Evolutionary conservation across 2,888 invertebrate species (phyloP).

Genomic region (Drosophila paranaensis): DNA sequence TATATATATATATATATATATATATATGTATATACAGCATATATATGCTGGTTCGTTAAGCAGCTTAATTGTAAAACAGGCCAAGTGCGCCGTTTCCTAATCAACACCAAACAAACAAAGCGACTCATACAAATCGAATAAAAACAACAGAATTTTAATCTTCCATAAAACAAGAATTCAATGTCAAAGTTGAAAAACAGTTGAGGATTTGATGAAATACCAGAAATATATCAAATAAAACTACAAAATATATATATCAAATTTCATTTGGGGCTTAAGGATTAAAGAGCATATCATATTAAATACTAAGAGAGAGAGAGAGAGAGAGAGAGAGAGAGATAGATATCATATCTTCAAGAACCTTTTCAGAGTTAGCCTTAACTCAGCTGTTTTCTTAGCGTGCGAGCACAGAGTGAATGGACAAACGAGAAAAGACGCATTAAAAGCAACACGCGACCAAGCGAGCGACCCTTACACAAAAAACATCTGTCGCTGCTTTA

Average conservation of each 20-base stretch:
- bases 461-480: slow-evolving; percentile 44
- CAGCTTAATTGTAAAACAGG: slow-evolving; percentile 63
- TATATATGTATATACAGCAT: neutral
- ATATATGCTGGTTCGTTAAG: slow-evolving; percentile 58
- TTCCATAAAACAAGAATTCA: slow-evolving; percentile 3
- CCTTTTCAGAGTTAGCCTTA: too few species aligned
- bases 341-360: neutral
- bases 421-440: slow-evolving; percentile 42
- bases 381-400: too few species aligned
- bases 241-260: neutral
- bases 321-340: too few species aligned
- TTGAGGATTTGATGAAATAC: neutral
- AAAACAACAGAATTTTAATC: slow-evolving; percentile 13
- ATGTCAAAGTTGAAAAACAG: slow-evolving; percentile 6
- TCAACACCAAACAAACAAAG: slow-evolving; percentile 25
- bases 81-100: slow-evolving; percentile 38
- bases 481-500: slow-evolving; percentile 52
- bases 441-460: slow-evolving; percentile 53
- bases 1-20: too few species aligned
- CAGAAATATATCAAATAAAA: slow-evolving; percentile 13
- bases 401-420: neutral
- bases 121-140: slow-evolving; percentile 9
- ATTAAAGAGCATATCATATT: neutral
- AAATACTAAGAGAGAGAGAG: neutral
- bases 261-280: neutral